phyloP scores from a whole-genome alignment of 2,888 invertebrate genomes.

The Campopleginae sp. region DNA sequence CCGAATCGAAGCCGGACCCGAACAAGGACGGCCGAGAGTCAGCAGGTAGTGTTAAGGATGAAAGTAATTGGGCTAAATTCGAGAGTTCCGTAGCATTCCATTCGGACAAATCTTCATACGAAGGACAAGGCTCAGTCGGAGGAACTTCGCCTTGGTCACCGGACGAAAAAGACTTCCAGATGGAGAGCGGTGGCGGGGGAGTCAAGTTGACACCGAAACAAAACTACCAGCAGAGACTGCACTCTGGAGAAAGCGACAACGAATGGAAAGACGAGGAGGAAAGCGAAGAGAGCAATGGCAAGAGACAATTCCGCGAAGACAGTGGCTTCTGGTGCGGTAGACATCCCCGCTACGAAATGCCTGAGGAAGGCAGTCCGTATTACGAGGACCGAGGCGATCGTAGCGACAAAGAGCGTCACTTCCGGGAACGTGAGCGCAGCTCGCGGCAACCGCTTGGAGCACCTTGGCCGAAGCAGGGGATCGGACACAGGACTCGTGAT shows the following conservation, averaged over 20 bases:
- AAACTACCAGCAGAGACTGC: constrained; percentile 78
- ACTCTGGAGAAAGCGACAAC: constrained; percentile 84
- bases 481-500: constrained; percentile 88
- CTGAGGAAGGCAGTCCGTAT: constrained; percentile 75
- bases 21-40: constrained; percentile 68
- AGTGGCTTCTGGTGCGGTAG: constrained; percentile 82
- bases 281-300: constrained; percentile 81
- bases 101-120: constrained; percentile 79
- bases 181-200: constrained; percentile 79
- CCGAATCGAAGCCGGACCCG: constrained; percentile 72
- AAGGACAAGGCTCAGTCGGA: constrained; percentile 78
- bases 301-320: constrained; percentile 79
- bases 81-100: constrained; percentile 78
- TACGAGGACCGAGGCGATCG: constrained; percentile 75
- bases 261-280: constrained; percentile 84
- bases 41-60: constrained; percentile 74
- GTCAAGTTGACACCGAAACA: constrained; percentile 83
- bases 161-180: constrained; percentile 88
- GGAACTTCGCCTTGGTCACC: constrained; percentile 91
- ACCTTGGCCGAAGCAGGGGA: constrained; percentile 82
- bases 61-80: constrained; percentile 83
- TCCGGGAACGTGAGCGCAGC: constrained; percentile 73
- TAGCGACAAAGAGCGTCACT: constrained; percentile 77
- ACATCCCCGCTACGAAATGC: constrained; percentile 76
- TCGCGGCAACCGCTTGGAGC: constrained; percentile 78